phyloP scores from a whole-genome alignment of 2,797 vertebrate genomes.

The Falco cherrug region DNA sequence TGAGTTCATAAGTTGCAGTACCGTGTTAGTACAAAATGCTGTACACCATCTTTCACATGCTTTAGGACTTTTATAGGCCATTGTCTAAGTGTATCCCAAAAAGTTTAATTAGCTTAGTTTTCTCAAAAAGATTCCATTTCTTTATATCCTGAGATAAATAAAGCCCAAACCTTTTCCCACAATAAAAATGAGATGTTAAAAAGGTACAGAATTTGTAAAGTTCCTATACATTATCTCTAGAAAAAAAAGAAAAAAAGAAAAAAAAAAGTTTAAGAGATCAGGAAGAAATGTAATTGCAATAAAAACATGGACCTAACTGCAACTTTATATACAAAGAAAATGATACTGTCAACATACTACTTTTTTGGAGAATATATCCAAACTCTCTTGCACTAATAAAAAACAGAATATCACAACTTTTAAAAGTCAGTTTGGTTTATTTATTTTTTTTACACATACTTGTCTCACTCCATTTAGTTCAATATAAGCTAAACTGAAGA shows the following conservation, averaged over 20 bases:
- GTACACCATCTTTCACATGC: neutral
- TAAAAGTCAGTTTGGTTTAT: neutral
- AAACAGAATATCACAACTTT: neutral
- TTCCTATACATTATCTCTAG: neutral
- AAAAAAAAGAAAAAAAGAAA: too few relatives aligned
- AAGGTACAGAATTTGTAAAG: neutral
- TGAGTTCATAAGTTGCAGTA: neutral
- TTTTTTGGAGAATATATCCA: neutral
- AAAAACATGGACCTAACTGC: neutral
- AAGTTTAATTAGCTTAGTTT: neutral
- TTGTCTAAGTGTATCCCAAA: neutral
- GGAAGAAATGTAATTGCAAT: neutral
- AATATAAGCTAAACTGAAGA: neutral
- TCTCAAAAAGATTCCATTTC: neutral
- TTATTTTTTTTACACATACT: neutral
- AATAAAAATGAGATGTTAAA: neutral
- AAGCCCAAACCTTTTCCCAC: accelerated
- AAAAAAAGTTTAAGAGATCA: neutral
- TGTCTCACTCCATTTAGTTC: neutral
- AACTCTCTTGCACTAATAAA: neutral
- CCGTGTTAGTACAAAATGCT: neutral
- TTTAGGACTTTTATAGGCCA: neutral
- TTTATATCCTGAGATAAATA: neutral
- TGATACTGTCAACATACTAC: neutral
- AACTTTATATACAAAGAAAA: neutral